Evolutionary conservation across 2,113 vertebrate species (phyloP).

Genomic region (Oophaga pumilio): DNA sequence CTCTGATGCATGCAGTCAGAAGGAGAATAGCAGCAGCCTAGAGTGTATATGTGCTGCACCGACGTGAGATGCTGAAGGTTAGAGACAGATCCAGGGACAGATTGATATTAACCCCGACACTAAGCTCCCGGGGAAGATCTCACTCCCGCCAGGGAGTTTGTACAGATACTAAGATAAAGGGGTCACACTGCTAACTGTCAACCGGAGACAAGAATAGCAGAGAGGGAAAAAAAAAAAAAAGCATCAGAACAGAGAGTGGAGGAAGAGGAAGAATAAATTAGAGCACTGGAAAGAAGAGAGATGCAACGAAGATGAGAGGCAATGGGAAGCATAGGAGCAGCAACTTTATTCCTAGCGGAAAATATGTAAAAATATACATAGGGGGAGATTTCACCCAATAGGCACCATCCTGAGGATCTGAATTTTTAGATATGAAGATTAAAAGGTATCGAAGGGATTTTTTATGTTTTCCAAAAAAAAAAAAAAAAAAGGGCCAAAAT

Average conservation of each 20-base stretch:
- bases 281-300: neutral
- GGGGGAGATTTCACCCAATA: neutral
- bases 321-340: neutral
- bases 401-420: neutral
- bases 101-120: conserved; percentile 50
- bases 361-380: neutral
- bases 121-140: conserved; percentile 43
- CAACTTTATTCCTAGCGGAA: neutral
- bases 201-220: conserved; percentile 13
- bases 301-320: neutral
- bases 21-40: conserved; percentile 4
- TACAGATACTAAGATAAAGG: conserved; percentile 31
- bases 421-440: neutral
- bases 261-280: neutral
- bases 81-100: conserved; percentile 39
- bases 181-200: conserved; percentile 37
- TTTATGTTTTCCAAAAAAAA: neutral
- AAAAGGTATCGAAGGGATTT: neutral
- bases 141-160: conserved; percentile 29
- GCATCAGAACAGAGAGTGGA: neutral
- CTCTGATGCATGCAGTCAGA: neutral
- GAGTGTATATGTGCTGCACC: conserved; percentile 23
- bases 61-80: conserved; percentile 38
- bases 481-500: neutral
- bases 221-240: neutral